phyloP scores from a whole-genome alignment of 1,140 invertebrate genomes.

The Zaprionus ornatus region DNA sequence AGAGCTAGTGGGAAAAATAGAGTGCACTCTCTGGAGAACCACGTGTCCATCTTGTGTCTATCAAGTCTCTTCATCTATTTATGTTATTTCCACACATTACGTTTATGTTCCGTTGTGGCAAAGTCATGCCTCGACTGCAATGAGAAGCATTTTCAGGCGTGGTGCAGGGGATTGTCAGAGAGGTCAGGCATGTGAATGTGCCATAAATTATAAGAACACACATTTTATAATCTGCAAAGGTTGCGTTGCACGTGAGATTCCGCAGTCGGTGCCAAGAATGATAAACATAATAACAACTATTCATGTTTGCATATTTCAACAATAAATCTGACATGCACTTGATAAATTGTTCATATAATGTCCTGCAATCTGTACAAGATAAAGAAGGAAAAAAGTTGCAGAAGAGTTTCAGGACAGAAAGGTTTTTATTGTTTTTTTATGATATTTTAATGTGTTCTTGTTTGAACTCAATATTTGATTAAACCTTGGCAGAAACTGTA shows the following conservation, averaged over 20 bases:
- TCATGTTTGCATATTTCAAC: constrained; percentile 17
- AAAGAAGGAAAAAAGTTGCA: too few relatives aligned
- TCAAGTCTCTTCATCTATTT: constrained; percentile 27
- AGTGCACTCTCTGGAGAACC: background rate
- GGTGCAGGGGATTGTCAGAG: background rate
- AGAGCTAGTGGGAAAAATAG: background rate
- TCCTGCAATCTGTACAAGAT: constrained; percentile 1
- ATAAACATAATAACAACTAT: constrained; percentile 5
- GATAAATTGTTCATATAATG: constrained; percentile 29
- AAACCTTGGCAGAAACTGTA: too few relatives aligned
- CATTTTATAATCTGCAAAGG: constrained; percentile 57
- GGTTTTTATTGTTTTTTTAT: too few relatives aligned
- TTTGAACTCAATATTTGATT: too few relatives aligned
- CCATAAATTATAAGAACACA: constrained; percentile 64
- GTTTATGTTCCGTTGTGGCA: constrained; percentile 45
- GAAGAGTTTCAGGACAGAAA: too few relatives aligned
- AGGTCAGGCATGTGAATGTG: constrained; percentile 55
- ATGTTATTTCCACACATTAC: constrained; percentile 54
- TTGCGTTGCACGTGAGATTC: constrained; percentile 29
- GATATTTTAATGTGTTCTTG: too few relatives aligned
- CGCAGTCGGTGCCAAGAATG: constrained; percentile 22
- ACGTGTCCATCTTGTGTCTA: constrained; percentile 10
- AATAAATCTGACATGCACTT: constrained; percentile 32
- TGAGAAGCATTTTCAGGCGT: background rate
- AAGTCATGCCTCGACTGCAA: constrained; percentile 35